These are phyloP conservation scores for Sitta europaea DNA, from an alignment of 2,113 vertebrate species.

Conservation along the genomic window DNA sequence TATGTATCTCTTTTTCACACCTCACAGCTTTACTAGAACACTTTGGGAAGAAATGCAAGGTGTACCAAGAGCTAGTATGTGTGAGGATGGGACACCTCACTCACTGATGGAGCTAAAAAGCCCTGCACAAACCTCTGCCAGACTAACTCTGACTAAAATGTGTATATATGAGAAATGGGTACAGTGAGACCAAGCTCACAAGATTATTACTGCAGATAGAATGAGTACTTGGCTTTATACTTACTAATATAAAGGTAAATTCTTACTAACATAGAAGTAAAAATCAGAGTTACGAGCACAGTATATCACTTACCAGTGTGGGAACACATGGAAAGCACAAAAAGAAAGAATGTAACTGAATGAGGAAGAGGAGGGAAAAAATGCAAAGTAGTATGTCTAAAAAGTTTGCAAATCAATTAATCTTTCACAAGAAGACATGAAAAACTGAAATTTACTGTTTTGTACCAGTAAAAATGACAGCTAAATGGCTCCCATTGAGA, in stretches of 20 bases:
- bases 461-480: neutral
- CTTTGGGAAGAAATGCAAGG: neutral
- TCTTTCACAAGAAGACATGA: neutral
- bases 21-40: neutral
- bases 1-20: neutral
- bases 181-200: neutral
- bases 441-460: neutral
- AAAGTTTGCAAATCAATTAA: neutral
- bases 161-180: rapidly evolving
- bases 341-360: neutral
- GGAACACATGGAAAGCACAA: neutral
- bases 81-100: neutral
- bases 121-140: neutral
- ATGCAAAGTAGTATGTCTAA: neutral
- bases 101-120: neutral
- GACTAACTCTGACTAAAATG: neutral
- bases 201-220: neutral
- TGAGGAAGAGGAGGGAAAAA: neutral
- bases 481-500: neutral
- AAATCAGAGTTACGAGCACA: neutral
- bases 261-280: neutral
- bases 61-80: neutral
- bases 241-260: neutral
- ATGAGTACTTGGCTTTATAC: neutral
- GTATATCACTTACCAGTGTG: neutral